A percentile compares a stretch with the other conserved stretches of the same genome.
Evolutionary conservation across 2,797 vertebrate species (phyloP).

Genomic region (Myiotriccus ornatus): DNA sequence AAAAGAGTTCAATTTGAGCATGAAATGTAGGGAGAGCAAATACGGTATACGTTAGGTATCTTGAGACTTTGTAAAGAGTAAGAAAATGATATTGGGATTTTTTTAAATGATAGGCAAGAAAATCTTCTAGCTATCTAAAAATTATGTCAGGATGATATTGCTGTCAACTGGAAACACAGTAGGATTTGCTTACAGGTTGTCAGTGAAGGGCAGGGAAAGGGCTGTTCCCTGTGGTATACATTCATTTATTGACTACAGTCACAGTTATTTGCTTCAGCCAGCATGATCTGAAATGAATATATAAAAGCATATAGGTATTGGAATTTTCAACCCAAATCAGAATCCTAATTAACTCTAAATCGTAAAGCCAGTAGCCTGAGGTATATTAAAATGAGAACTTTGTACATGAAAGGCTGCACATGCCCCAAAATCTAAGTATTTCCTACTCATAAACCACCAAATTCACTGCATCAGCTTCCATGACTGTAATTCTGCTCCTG

Average conservation of each 20-base stretch:
- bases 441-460: slow-evolving; percentile 71
- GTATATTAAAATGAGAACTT: slow-evolving; percentile 82
- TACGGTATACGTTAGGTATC: slow-evolving; percentile 50
- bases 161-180: slow-evolving; percentile 65
- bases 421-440: slow-evolving; percentile 76
- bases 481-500: slow-evolving; percentile 73
- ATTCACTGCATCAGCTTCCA: slow-evolving; percentile 73
- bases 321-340: slow-evolving; percentile 78
- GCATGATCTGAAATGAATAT: slow-evolving; percentile 75
- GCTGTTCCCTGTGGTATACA: slow-evolving; percentile 62
- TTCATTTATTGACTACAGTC: slow-evolving; percentile 74
- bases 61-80: slow-evolving; percentile 55
- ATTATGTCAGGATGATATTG: slow-evolving; percentile 72
- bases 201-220: slow-evolving; percentile 40
- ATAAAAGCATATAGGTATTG: slow-evolving; percentile 72
- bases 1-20: slow-evolving; percentile 55
- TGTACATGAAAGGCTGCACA: slow-evolving; percentile 79
- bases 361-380: slow-evolving; percentile 76
- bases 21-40: slow-evolving; percentile 43
- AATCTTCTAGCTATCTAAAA: slow-evolving; percentile 62
- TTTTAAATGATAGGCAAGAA: slow-evolving; percentile 64
- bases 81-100: slow-evolving; percentile 64
- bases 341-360: slow-evolving; percentile 82
- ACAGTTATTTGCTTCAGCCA: slow-evolving; percentile 77
- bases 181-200: slow-evolving; percentile 74